Evolutionary conservation across 2,888 invertebrate genomes (phyloP).

Genomic region (Lumbricus terrestris): DNA sequence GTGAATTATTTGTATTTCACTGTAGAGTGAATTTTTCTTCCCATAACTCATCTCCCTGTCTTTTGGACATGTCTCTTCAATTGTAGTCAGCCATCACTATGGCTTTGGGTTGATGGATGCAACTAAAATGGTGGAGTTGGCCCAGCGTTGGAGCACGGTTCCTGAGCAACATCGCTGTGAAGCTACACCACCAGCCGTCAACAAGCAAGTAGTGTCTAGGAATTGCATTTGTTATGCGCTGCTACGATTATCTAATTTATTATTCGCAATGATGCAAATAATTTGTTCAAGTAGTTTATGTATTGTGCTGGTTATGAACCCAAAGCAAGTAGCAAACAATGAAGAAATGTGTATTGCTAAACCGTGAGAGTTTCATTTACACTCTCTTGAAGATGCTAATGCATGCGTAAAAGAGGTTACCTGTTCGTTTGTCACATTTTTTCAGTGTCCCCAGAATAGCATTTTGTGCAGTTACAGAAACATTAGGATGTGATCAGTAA

Average conservation of each 20-base stretch:
- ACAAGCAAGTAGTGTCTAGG: neutral
- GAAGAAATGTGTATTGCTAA: neutral
- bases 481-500: neutral
- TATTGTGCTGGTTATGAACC: neutral
- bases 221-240: neutral
- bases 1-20: neutral
- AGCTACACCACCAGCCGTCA: conserved; percentile 40
- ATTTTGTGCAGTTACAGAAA: too few relatives aligned
- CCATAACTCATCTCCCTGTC: neutral
- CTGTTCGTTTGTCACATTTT: too few relatives aligned
- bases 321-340: neutral
- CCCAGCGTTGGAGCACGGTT: conserved; percentile 82
- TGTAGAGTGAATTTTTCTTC: neutral
- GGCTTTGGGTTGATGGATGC: conserved; percentile 97
- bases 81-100: conserved; percentile 87
- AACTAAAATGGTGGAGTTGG: conserved; percentile 85
- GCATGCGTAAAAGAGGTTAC: too few relatives aligned
- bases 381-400: neutral
- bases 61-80: neutral
- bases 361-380: neutral
- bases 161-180: conserved; percentile 83
- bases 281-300: neutral
- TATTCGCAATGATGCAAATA: neutral
- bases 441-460: too few relatives aligned
- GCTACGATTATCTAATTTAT: neutral